A percentile compares a stretch with the other conserved stretches of the same genome.
Conservation (phyloP, 2,113 vertebrate genomes). For the Lagopus muta region DNA sequence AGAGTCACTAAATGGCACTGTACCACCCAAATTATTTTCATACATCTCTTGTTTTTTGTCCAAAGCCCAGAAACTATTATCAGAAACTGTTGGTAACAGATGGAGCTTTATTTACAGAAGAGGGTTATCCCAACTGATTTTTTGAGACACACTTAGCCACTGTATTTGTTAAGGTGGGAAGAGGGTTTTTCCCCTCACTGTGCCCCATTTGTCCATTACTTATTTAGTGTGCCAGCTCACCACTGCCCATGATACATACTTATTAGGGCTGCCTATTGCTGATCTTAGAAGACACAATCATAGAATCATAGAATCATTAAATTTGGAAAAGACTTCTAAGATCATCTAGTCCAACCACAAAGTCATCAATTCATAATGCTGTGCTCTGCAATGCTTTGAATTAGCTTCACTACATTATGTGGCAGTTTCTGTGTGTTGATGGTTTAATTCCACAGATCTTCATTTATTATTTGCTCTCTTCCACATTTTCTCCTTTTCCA, state of each 20-base stretch:
- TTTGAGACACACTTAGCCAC: not conserved
- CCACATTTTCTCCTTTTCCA: not conserved
- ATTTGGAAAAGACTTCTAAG: no score
- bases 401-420: not conserved
- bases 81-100: not conserved
- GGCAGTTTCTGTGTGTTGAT: not conserved
- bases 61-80: not conserved
- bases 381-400: not conserved
- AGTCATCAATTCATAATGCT: not conserved
- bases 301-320: no score
- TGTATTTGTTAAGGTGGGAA: not conserved
- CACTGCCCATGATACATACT: not conserved
- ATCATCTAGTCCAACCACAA: no score
- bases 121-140: not conserved
- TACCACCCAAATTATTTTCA: not conserved
- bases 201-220: not conserved
- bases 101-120: not conserved
- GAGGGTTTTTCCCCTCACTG: not conserved
- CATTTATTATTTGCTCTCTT: not conserved
- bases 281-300: not conserved
- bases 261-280: not conserved
- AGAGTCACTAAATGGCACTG: not conserved
- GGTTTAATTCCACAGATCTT: not conserved
- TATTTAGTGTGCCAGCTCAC: not conserved
- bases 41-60: not conserved